Conservation (phyloP, 2,888 invertebrate genomes). For the Uropetala carovei region DNA sequence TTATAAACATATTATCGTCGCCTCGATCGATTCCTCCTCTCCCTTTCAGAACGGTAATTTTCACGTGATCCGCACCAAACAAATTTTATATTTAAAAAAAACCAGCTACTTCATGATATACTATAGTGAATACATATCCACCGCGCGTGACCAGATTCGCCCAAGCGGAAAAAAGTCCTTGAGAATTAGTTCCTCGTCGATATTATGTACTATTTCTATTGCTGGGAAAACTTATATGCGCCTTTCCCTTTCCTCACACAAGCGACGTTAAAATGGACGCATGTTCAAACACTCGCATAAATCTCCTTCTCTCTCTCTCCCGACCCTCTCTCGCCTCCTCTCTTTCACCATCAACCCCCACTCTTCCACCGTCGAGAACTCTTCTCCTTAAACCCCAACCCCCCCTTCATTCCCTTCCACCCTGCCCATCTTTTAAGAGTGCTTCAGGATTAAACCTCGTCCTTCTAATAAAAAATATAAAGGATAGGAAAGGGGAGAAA, state of each 20-base stretch:
- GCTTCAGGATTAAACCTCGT: conserved; percentile 10
- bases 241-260: neutral
- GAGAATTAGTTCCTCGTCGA: conserved; percentile 28
- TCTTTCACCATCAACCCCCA: neutral
- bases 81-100: neutral
- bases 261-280: conserved; percentile 11
- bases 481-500: neutral
- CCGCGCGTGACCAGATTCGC: conserved; percentile 49
- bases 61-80: neutral
- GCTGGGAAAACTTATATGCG: conserved; percentile 22
- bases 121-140: neutral
- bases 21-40: neutral
- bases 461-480: neutral
- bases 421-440: neutral
- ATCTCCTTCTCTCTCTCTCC: neutral
- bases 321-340: neutral
- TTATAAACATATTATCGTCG: neutral
- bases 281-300: conserved; percentile 41
- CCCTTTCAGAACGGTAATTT: neutral
- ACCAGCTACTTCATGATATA: neutral
- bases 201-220: neutral
- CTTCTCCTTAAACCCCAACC: neutral
- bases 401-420: neutral
- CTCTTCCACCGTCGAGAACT: neutral
- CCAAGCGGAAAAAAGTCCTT: conserved; percentile 60